Percentiles rank a stretch among this genome's conserved stretches.
phyloP scores from a whole-genome alignment of 2,797 vertebrate genomes.

The Miichthys miiuy region DNA sequence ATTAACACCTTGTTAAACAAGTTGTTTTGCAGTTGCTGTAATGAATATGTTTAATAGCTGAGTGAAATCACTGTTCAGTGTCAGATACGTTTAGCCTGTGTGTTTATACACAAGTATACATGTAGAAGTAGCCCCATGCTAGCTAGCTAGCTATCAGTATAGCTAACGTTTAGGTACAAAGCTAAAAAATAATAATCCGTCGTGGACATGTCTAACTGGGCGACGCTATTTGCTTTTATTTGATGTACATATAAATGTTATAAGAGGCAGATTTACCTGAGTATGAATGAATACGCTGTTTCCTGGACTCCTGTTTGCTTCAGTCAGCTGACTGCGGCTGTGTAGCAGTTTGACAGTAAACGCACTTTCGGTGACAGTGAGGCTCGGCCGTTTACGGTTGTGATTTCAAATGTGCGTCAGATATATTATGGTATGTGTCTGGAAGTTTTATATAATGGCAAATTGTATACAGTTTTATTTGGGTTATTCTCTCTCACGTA shows the following conservation, averaged over 20 bases:
- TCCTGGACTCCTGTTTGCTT: conserved; percentile 26
- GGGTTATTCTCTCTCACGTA: not conserved
- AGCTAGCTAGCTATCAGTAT: conserved; percentile 28
- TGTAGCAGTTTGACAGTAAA: not conserved
- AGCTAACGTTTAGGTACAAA: conserved; percentile 8
- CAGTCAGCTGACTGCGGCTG: conserved; percentile 68
- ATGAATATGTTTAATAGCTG: not conserved
- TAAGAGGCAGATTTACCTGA: conserved; percentile 40
- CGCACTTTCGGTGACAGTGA: conserved; percentile 63
- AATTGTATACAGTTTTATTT: not conserved
- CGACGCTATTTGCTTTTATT: no score
- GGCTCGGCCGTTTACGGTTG: accelerated
- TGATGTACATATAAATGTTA: not conserved
- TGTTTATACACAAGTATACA: not conserved
- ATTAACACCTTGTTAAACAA: accelerated
- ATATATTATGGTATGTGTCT: accelerated
- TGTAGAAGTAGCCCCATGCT: not conserved
- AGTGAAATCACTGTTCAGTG: not conserved
- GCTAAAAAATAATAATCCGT: not conserved
- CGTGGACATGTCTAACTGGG: accelerated
- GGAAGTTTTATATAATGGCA: accelerated
- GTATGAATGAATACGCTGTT: conserved; percentile 23
- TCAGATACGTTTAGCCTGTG: not conserved
- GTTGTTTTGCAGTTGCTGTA: not conserved
- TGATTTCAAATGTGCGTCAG: accelerated